Percentiles rank a stretch among this genome's conserved stretches.
phyloP scores from a whole-genome alignment of 1,140 invertebrate species.

The Augochlora pura region DNA sequence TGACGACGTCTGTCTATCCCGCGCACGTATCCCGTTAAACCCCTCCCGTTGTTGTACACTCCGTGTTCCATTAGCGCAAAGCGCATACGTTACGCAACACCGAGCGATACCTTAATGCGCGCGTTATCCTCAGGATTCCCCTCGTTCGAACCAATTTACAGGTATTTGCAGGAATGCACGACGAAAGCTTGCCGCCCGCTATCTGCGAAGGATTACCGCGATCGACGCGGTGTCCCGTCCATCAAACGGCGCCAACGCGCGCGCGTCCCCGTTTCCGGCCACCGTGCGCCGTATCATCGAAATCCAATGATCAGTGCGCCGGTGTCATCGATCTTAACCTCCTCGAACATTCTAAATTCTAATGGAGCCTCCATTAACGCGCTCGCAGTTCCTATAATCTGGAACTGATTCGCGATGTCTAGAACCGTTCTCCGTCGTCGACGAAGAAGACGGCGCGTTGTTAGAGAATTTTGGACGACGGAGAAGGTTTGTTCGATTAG shows the following conservation, averaged over 20 bases:
- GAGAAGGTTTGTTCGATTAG: too few species aligned
- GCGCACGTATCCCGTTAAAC: too few species aligned
- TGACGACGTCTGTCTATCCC: too few species aligned
- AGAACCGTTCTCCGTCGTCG: too few species aligned
- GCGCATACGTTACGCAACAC: not conserved
- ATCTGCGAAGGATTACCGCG: conserved; percentile 6
- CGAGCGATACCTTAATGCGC: conserved; percentile 12
- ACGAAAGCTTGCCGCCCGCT: conserved; percentile 2
- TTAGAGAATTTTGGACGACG: too few species aligned
- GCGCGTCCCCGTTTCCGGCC: too few species aligned
- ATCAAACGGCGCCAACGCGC: not conserved
- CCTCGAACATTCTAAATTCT: not conserved
- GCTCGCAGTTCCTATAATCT: too few species aligned
- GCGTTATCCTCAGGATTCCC: conserved; percentile 19
- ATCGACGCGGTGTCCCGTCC: not conserved
- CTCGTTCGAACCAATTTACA: conserved; percentile 30
- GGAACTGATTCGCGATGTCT: too few species aligned
- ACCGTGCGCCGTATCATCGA: not conserved
- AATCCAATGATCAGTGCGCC: not conserved
- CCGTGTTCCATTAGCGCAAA: not conserved
- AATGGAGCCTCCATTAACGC: too few species aligned
- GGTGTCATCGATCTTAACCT: not conserved
- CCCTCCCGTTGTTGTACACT: too few species aligned
- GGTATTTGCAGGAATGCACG: conserved; percentile 26
- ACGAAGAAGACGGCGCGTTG: too few species aligned